Base-by-base conservation (phyloP, 1,140 invertebrate genomes). In the Diachasma alloeum region DNA sequence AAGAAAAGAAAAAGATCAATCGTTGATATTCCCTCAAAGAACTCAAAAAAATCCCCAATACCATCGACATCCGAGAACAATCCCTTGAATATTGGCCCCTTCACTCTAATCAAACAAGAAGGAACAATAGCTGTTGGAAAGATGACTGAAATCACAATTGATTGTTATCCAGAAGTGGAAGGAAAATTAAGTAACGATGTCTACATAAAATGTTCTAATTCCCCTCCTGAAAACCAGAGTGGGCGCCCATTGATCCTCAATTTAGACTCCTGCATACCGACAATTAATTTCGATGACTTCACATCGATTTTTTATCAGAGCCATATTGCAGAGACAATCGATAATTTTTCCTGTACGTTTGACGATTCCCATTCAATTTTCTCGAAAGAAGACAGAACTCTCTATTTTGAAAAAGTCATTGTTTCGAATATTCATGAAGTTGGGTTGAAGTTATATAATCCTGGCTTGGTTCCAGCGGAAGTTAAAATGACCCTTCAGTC, bases 301-400 rank as follows among this genome's bases (percentile, higher is more conserved):
- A 75, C 82, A 9, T 68, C 72, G 17, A 87, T 86, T 26, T 88
- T 88, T 68, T 59, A 75, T 15, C 83, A 85, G 19, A 87, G 83
- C 69, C 63, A 83, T 59, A 53, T 87, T 9, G 81, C 86, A 8
- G 77, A 87, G 26, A 39, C 66, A 0, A 59, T 83, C 13, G 67
- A 83, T 22, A 80, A 86, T 44, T 83, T 84, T 48, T 63, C 74
- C 1, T 83, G 75, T 66, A 80, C 82, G 0, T 79, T 66, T 48
- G 76, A 86, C 4, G 80, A 78, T 4, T 17, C 77, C 15, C 76
- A 82, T 36, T 83, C 82, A 1, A 68, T 84, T 66, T 87, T 83
- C 72, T 72, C 76, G 0, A 76, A 78, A 11, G 39, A 78, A 69
- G 82, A 86, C 31, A 83, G 79, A 24, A 80, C 79, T 15, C 76